phyloP scores from a whole-genome alignment of 1,140 invertebrate genomes.

The Drosophila malerkotliana region DNA sequence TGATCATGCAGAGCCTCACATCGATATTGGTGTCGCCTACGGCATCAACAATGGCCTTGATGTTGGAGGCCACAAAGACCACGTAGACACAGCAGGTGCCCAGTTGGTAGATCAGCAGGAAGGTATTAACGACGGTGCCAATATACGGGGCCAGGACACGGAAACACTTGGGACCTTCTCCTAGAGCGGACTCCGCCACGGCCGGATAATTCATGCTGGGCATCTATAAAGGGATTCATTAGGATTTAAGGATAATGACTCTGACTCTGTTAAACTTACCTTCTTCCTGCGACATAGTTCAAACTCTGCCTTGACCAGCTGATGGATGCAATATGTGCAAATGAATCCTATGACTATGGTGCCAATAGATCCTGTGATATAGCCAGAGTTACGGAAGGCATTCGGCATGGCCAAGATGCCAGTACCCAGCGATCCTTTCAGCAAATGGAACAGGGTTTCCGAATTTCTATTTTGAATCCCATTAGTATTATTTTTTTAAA shows the following conservation, averaged over 20 bases:
- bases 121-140: conserved; percentile 88
- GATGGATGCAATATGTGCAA: conserved; percentile 92
- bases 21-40: conserved; percentile 83
- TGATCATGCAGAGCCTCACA: conserved; percentile 87
- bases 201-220: conserved; percentile 89
- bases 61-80: conserved; percentile 91
- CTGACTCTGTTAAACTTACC: conserved; percentile 19
- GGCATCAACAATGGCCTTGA: conserved; percentile 86
- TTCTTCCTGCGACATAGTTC: conserved; percentile 88
- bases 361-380: conserved; percentile 87
- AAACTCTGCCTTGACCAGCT: conserved; percentile 89
- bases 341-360: conserved; percentile 89
- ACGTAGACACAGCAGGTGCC: conserved; percentile 95
- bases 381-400: conserved; percentile 92
- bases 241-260: not conserved
- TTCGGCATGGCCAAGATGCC: conserved; percentile 95
- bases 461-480: conserved; percentile 86
- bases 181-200: conserved; percentile 88
- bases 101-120: conserved; percentile 92
- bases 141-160: conserved; percentile 86
- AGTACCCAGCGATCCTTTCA: conserved; percentile 95
- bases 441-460: conserved; percentile 91
- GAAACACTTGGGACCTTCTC: conserved; percentile 88
- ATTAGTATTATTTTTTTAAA: not conserved
- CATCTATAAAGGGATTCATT: conserved; percentile 73